A percentile compares a stretch with the other conserved stretches of the same genome.
These are phyloP conservation scores for Limonius californicus DNA, from an alignment of 1,140 invertebrate species.

Conservation along the genomic window DNA sequence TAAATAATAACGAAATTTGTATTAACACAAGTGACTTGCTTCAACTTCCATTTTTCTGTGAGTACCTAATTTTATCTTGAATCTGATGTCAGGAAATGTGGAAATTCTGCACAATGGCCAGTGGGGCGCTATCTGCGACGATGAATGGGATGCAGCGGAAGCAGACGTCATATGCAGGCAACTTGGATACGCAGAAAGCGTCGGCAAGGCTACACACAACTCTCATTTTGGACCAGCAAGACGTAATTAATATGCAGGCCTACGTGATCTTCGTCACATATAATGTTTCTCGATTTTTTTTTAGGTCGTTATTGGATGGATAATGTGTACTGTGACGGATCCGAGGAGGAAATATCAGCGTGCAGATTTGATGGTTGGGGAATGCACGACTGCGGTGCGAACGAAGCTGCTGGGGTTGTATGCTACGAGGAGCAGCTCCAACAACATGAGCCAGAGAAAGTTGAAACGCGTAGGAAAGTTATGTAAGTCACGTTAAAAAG, in stretches of 20 bases:
- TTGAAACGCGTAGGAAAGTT: slow-evolving; percentile 7
- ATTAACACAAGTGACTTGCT: too few species aligned
- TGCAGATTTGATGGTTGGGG: slow-evolving; percentile 86
- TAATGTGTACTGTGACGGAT: slow-evolving; percentile 79
- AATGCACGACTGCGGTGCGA: slow-evolving; percentile 68
- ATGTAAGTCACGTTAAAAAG: too few species aligned
- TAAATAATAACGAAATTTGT: too few species aligned
- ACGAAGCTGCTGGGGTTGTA: slow-evolving; percentile 78
- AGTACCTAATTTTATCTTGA: too few species aligned
- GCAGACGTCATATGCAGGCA: slow-evolving; percentile 78
- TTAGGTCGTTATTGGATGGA: slow-evolving; percentile 84
- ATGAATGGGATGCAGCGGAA: slow-evolving; percentile 83
- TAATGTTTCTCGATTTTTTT: background rate
- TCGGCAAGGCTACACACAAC: slow-evolving; percentile 58
- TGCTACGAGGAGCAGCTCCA: slow-evolving; percentile 51
- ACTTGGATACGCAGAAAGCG: slow-evolving; percentile 63
- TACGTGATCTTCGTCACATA: background rate
- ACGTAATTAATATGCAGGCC: slow-evolving; percentile 53
- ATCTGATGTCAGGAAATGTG: slow-evolving; percentile 83
- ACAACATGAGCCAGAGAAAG: slow-evolving; percentile 18
- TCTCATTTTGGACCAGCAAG: slow-evolving; percentile 71
- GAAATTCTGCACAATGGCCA: slow-evolving; percentile 79
- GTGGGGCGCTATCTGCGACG: slow-evolving; percentile 90
- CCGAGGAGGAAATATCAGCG: slow-evolving; percentile 64
- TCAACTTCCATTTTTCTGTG: too few species aligned